phyloP scores from a whole-genome alignment of 1,140 invertebrate species.

The Tetragnatha versicolor region DNA sequence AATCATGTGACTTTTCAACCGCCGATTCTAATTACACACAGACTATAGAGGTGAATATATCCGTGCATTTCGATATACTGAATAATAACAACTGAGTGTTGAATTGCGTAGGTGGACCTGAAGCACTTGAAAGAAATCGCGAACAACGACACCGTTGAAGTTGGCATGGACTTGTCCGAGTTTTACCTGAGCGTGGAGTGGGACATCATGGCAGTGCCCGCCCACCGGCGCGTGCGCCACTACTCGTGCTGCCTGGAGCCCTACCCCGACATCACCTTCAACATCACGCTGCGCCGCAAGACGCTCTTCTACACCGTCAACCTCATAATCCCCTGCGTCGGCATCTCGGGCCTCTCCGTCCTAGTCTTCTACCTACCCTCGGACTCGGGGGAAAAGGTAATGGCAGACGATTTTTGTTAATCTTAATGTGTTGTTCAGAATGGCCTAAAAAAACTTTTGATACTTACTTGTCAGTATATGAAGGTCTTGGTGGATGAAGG shows the following conservation, averaged over 20 bases:
- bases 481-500: too few relatives aligned
- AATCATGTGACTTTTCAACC: too few relatives aligned
- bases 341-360: conserved; percentile 95
- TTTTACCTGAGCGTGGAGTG: conserved; percentile 97
- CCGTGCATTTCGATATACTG: too few relatives aligned
- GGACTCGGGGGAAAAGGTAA: conserved; percentile 94
- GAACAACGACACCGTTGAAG: conserved; percentile 74
- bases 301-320: conserved; percentile 96
- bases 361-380: conserved; percentile 98
- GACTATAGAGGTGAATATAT: too few relatives aligned
- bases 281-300: conserved; percentile 92
- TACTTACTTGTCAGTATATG: too few relatives aligned
- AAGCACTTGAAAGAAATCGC: conserved; percentile 83
- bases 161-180: conserved; percentile 90
- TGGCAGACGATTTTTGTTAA: too few relatives aligned
- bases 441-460: too few relatives aligned
- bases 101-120: conserved; percentile 91
- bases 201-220: conserved; percentile 91
- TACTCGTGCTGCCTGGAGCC: conserved; percentile 79
- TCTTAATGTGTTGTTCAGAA: too few relatives aligned
- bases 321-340: conserved; percentile 93
- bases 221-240: conserved; percentile 84
- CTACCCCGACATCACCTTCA: conserved; percentile 88
- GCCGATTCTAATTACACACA: too few relatives aligned
- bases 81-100: too few relatives aligned